These are phyloP conservation scores for Pelmatolapia mariae DNA, from an alignment of 2,113 vertebrate species.

Conservation along the genomic window DNA sequence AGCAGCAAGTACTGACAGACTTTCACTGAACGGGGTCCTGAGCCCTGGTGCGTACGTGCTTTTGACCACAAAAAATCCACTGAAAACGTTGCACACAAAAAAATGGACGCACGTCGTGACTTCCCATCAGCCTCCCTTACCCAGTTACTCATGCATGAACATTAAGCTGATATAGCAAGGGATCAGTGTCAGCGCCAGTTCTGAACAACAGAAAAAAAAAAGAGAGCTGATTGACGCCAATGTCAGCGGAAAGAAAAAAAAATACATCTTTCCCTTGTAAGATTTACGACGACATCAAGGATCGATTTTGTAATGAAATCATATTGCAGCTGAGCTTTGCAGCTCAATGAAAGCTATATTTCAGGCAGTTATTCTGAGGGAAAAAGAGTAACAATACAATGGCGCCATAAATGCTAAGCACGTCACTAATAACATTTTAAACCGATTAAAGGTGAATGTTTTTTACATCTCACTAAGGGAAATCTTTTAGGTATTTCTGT, in stretches of 20 bases:
- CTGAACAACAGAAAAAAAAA: neutral
- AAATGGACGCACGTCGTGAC: neutral
- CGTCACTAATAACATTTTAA: neutral
- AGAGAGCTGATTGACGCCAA: neutral
- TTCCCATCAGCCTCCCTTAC: conserved; percentile 25
- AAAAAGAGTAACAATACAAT: neutral
- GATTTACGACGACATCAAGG: neutral
- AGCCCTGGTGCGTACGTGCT: neutral
- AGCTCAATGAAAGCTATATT: neutral
- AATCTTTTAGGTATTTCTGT: neutral
- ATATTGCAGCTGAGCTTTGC: neutral
- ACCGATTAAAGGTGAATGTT: neutral
- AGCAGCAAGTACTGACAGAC: conserved; percentile 15
- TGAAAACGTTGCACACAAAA: neutral
- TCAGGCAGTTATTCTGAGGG: neutral
- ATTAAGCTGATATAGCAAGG: neutral
- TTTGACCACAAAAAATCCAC: neutral
- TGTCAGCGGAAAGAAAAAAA: neutral
- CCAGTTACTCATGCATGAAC: conserved; percentile 10
- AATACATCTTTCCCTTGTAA: neutral
- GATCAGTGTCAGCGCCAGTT: neutral
- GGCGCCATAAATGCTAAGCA: neutral
- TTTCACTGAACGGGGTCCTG: neutral
- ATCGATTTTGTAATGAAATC: conserved; percentile 6
- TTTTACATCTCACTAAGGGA: neutral